These are phyloP conservation scores for Stichodactyla mertensii DNA, from an alignment of 64 coral and sea anemone species.

Conservation along the genomic window DNA sequence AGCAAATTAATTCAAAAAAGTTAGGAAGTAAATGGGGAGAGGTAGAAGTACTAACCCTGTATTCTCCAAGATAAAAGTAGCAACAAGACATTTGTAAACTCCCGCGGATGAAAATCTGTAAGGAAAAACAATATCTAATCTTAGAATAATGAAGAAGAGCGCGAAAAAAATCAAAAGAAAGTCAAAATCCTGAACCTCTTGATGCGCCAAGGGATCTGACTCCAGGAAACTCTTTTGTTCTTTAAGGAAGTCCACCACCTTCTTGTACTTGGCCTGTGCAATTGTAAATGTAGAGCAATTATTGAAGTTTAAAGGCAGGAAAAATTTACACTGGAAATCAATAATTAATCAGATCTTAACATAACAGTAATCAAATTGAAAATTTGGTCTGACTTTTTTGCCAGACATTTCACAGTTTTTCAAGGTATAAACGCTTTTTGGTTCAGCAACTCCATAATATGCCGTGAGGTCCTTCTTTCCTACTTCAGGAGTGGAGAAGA, in stretches of 20 bases:
- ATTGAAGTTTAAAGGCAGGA: background rate
- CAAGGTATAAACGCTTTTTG: too few relatives aligned
- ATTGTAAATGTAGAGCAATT: too few relatives aligned
- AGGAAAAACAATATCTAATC: background rate
- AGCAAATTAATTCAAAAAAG: background rate
- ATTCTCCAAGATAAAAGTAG: constrained; percentile 38
- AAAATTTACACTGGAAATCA: too few relatives aligned
- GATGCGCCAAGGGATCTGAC: constrained; percentile 50
- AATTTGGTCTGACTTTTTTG: too few relatives aligned
- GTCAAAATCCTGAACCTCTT: constrained; percentile 38
- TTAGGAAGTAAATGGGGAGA: background rate
- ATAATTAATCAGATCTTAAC: too few relatives aligned
- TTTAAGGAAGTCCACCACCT: constrained; percentile 80
- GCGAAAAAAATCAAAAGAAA: background rate
- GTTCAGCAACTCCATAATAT: too few relatives aligned
- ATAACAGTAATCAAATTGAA: too few relatives aligned
- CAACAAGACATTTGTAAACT: constrained; percentile 58
- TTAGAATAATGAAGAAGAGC: background rate
- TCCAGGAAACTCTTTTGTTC: constrained; percentile 59
- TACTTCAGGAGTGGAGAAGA: too few relatives aligned
- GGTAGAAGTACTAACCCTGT: constrained; percentile 25
- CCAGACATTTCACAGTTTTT: too few relatives aligned
- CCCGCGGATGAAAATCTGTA: constrained; percentile 31
- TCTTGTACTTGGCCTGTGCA: constrained; percentile 87
- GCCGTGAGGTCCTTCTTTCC: too few relatives aligned